Conservation (phyloP, 2,888 invertebrate genomes). For the Drosophila paucipuncta region DNA sequence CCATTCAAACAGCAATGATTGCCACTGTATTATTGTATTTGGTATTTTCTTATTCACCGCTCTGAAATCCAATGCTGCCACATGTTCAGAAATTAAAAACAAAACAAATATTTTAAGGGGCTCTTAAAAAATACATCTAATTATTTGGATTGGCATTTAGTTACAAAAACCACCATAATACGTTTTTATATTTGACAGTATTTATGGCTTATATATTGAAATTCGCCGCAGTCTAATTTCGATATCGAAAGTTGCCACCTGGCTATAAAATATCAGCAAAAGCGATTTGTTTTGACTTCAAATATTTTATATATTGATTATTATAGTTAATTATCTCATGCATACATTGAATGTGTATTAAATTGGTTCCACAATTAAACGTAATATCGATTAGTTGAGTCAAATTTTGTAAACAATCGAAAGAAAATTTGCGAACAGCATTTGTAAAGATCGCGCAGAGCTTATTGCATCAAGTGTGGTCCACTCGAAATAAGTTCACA, state of each 20-base stretch:
- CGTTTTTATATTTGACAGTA: not conserved
- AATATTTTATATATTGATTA: not conserved
- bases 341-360: not conserved
- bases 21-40: not conserved
- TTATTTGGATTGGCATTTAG: not conserved
- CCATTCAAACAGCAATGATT: not conserved
- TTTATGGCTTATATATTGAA: slow-evolving; percentile 11
- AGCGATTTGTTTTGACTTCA: not conserved
- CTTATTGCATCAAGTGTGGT: not conserved
- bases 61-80: not conserved
- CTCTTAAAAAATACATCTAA: not conserved
- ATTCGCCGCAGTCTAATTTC: slow-evolving; percentile 17
- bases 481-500: slow-evolving; percentile 15
- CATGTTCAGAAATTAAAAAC: not conserved
- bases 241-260: not conserved
- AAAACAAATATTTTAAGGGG: not conserved
- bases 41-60: slow-evolving; percentile 16
- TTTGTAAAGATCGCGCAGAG: not conserved
- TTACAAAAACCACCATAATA: not conserved
- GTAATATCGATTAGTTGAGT: slow-evolving; percentile 22
- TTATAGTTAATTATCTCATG: not conserved
- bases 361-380: not conserved
- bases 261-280: not conserved
- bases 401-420: not conserved
- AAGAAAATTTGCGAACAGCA: not conserved